phyloP scores from a whole-genome alignment of 2,113 vertebrate species.

The Tamias sibiricus region DNA sequence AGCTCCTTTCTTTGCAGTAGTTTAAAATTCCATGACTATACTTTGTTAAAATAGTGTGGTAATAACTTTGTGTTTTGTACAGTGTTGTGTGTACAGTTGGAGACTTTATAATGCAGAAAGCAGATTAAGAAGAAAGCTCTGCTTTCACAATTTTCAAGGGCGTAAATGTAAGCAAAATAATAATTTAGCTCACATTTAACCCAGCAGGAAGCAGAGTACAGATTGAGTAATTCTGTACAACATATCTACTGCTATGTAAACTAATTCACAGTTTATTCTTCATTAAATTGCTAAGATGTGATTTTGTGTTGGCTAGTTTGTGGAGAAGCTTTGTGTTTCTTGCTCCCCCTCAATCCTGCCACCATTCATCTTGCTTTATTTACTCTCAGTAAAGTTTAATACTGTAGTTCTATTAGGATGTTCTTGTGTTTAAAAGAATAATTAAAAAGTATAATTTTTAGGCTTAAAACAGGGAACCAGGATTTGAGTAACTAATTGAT shows the following conservation, averaged over 20 bases:
- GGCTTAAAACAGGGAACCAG: not conserved
- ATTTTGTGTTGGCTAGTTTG: constrained; percentile 69
- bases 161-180: constrained; percentile 86
- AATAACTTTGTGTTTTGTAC: constrained; percentile 57
- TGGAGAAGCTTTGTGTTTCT: not conserved
- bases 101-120: constrained; percentile 75
- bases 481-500: not conserved
- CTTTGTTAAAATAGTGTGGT: constrained; percentile 53
- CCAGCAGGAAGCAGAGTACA: constrained; percentile 83
- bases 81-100: constrained; percentile 64
- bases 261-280: constrained; percentile 67
- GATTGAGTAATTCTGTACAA: constrained; percentile 82
- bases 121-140: constrained; percentile 75
- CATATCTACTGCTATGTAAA: constrained; percentile 80
- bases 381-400: constrained; percentile 59
- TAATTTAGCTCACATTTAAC: constrained; percentile 87
- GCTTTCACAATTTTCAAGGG: constrained; percentile 79
- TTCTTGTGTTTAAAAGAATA: constrained; percentile 53
- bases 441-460: constrained; percentile 49
- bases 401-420: constrained; percentile 25
- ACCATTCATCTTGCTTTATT: not conserved
- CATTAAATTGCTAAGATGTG: constrained; percentile 77
- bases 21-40: constrained; percentile 60
- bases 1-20: constrained; percentile 51
- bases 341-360: not conserved